A percentile compares a stretch with the other conserved stretches of the same genome.
These are phyloP conservation scores for Percina caprodes DNA, from an alignment of 2,113 vertebrate species.

Conservation along the genomic window DNA sequence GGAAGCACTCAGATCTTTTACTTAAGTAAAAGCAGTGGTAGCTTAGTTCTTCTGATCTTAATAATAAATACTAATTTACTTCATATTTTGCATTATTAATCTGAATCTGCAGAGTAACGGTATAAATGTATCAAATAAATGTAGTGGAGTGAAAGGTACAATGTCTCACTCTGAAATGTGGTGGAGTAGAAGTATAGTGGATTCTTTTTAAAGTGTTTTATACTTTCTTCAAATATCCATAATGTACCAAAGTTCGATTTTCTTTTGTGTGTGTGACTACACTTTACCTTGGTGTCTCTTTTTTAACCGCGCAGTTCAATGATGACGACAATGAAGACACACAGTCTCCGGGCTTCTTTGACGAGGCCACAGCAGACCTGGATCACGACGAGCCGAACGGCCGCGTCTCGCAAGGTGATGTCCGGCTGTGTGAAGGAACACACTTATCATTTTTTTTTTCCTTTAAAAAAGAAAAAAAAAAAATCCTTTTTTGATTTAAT, in stretches of 20 bases:
- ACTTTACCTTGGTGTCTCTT: not conserved
- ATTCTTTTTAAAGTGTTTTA: no score
- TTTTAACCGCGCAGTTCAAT: slow-evolving; percentile 82
- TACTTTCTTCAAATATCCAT: not conserved
- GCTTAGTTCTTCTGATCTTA: no score
- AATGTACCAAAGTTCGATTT: not conserved
- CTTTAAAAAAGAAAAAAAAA: no score
- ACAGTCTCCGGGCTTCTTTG: slow-evolving; percentile 68
- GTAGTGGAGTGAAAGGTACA: not conserved
- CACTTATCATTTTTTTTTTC: no score
- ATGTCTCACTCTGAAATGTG: not conserved
- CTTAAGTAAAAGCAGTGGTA: no score
- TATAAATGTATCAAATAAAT: not conserved
- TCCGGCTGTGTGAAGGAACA: not conserved
- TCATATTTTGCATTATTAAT: no score
- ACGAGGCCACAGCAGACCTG: slow-evolving; percentile 68
- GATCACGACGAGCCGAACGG: slow-evolving; percentile 66
- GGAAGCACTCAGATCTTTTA: no score
- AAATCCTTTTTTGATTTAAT: no score
- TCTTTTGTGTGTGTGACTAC: not conserved
- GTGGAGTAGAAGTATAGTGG: not conserved
- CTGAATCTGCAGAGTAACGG: no score
- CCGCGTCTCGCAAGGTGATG: slow-evolving; percentile 80
- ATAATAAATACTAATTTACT: no score
- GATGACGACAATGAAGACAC: slow-evolving; percentile 86